phyloP scores from a whole-genome alignment of 2,888 invertebrate genomes.

The Margaritifera margaritifera region DNA sequence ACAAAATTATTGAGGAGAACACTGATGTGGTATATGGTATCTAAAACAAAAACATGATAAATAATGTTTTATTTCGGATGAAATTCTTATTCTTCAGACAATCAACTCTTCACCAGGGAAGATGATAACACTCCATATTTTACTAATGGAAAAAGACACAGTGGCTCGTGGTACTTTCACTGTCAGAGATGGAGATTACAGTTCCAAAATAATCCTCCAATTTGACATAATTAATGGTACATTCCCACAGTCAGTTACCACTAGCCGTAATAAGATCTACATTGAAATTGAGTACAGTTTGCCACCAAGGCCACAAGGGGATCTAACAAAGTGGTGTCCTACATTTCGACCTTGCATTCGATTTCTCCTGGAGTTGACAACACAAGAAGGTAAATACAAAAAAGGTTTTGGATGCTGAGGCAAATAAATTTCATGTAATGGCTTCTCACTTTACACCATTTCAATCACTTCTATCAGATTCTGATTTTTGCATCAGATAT shows the following conservation, averaged over 20 bases:
- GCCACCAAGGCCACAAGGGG: conserved; percentile 35
- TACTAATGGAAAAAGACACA: conserved; percentile 82
- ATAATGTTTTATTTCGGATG: conserved; percentile 1
- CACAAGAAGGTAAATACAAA: conserved; percentile 73
- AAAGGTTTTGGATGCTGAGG: background rate
- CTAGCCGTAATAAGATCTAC: conserved; percentile 85
- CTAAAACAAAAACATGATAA: too few species aligned
- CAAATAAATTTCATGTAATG: too few species aligned
- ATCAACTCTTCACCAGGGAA: conserved; percentile 73
- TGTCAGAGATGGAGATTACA: conserved; percentile 54
- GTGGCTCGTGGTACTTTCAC: conserved; percentile 77
- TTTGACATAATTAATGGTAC: conserved; percentile 88
- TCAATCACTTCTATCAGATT: too few species aligned
- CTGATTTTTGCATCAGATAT: too few species aligned
- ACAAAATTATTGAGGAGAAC: too few species aligned
- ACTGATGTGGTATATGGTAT: too few species aligned
- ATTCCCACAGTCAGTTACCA: conserved; percentile 84
- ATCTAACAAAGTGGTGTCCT: conserved; percentile 43
- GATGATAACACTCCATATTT: conserved; percentile 88
- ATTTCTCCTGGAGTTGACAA: conserved; percentile 52
- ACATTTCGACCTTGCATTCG: conserved; percentile 54
- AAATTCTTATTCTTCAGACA: conserved; percentile 33
- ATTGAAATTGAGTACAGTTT: conserved; percentile 80
- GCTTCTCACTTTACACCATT: too few species aligned
- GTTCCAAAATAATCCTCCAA: conserved; percentile 80